Base-by-base conservation (phyloP, 2,797 vertebrate species). In the Netta rufina region DNA sequence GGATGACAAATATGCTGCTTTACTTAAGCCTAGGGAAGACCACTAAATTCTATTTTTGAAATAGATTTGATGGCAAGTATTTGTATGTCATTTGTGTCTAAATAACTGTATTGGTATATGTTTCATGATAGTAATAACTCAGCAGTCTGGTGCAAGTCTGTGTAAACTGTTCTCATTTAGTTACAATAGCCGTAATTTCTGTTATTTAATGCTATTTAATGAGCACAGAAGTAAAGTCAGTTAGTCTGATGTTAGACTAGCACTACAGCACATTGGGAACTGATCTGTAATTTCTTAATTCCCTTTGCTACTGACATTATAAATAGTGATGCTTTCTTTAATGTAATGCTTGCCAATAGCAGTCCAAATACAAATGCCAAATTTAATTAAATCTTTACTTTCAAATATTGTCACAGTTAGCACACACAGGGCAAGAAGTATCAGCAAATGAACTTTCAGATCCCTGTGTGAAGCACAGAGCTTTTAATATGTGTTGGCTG, bases 311-410 rank as follows among this genome's bases (percentile, higher is more conserved):
- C 33, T 90, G 84, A 80, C 57, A 86, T 93, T 89, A 86, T 53
- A 87, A 94, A 86, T 18, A 62, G 36, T 32, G 43, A 25, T 93
- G 33, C 27, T 72, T 77, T 74, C 64, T 87, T 92, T 93, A 95
- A 84, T 82, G 82, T 91, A 39, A 84, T 83, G 41, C 15, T 86
- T 81, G 61, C 45, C 57, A 89, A 84, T 28, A 90, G 64, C 41
- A 75, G 53, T 43, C 39, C 57, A 91, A 73, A 88, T 64, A 86
- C 28, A 94, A 95, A 88, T 79, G 56, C 13, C 57, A 84, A 53
- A 82, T 74, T 82, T 90, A 84, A 92, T 91, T 92, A 89, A 94
- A 93, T 87, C 14, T 89, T 90, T 72, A 60, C 56, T 84, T 91
- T 87, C 60, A 74, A 91, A 92, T 79, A 92, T 69, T 77, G 53